Base-by-base conservation (phyloP, 2,888 invertebrate species). In the Drosophila kokeensis region DNA sequence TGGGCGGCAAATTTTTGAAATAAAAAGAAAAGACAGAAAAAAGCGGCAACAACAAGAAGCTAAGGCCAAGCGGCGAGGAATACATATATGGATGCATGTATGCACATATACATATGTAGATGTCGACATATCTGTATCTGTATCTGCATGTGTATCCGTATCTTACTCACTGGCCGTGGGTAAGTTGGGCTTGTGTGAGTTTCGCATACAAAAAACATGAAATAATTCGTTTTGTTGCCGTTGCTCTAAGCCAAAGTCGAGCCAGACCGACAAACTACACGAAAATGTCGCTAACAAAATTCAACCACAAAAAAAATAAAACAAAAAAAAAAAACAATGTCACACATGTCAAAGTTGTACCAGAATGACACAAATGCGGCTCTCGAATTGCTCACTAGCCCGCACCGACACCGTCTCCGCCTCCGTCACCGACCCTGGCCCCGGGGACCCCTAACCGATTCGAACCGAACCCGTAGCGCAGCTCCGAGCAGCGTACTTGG, bases 261-360 rank as follows among this genome's bases (percentile, higher is more conserved):
- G 69, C 49, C 68, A 73, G 70, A 57, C 79, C 74, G 78, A 81
- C 81, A 80, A 80, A 83, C 85, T 69, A 89, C 87, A 85, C 79
- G 87, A 89, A 87, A 87, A 80, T 89, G 87, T 87, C 63, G 86
- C 88, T 82, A 80, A 80, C 73, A 74, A 79, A 74, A 72, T 54
- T 60, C 69, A 66, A 54, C 34, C 49, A 66, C 32, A 64, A 68
- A 30, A 66, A 69, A 73, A 81, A 73, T 75, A 74, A 73, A 77
- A 74, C 13, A 55, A 15, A n/a, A 63, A 55, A 57, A 74, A 78
- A 79, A 82, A 89, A 81, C 83, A 83, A 91, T 90, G 91, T 90
- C 91, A 91, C 91, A 91, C 87, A 91, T 91, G 91, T 91, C 91
- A 91, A 89, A 91, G 91, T 91, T 90, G 82, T 87, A 87, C 86